Conservation (phyloP, 2,797 vertebrate genomes). For the Melanotaenia boesemani region DNA sequence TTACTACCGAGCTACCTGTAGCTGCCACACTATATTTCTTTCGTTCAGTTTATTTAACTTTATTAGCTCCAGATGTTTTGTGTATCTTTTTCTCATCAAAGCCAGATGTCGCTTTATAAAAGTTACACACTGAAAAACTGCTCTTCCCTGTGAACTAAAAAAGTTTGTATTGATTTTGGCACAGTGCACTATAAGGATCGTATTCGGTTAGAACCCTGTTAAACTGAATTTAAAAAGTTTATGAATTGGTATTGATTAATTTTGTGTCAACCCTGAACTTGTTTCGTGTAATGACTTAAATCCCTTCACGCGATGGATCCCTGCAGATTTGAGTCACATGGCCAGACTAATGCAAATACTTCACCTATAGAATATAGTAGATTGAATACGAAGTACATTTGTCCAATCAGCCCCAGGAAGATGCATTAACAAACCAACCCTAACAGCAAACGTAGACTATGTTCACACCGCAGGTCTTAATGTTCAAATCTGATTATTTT, state of each 20-base stretch:
- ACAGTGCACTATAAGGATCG: constrained; percentile 1
- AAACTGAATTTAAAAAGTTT: background rate
- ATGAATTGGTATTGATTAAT: constrained; percentile 24
- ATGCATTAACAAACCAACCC: no score
- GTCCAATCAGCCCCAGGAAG: no score
- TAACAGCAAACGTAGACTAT: no score
- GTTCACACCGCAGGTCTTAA: no score
- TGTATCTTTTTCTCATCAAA: constrained; percentile 2
- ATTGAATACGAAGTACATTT: background rate
- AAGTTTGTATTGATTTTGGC: constrained; percentile 22
- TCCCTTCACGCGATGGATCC: background rate
- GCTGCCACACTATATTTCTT: background rate
- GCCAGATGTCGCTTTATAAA: background rate
- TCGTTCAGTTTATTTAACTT: background rate
- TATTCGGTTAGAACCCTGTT: constrained; percentile 21
- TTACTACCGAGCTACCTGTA: background rate
- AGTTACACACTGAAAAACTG: background rate
- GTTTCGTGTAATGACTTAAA: constrained; percentile 4
- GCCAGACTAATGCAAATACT: no score
- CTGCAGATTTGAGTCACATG: constrained; percentile 1
- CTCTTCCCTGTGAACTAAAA: background rate
- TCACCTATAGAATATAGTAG: no score
- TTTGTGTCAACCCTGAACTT: constrained; percentile 10
- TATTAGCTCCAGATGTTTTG: background rate
- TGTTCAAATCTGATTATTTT: no score